phyloP scores from a whole-genome alignment of 2,113 vertebrate species.

The Alligator mississippiensis region DNA sequence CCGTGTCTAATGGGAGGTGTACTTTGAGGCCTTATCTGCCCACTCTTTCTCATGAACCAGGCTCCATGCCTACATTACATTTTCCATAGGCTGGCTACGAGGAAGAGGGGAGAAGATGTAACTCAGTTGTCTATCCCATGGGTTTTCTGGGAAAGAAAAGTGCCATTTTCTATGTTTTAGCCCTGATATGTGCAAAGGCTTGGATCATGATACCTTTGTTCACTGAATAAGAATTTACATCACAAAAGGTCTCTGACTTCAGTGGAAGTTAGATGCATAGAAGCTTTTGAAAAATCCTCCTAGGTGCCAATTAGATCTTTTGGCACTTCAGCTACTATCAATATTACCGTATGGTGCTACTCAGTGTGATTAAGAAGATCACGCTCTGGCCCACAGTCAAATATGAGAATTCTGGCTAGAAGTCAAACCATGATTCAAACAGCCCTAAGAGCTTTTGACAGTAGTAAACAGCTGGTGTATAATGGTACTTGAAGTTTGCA shows the following conservation, averaged over 20 bases:
- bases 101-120: not conserved
- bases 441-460: not conserved
- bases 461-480: constrained; percentile 38
- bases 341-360: not conserved
- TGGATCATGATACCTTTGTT: not conserved
- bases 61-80: not conserved
- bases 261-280: not conserved
- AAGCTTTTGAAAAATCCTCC: not conserved
- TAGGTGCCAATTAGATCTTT: not conserved
- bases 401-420: not conserved
- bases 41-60: not conserved
- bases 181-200: not conserved
- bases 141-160: not conserved
- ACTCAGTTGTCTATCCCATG: accelerated
- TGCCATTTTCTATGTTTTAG: not conserved
- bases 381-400: constrained; percentile 11
- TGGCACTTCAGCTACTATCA: not conserved
- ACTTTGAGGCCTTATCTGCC: not conserved
- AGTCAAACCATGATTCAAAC: not conserved
- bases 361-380: constrained; percentile 7
- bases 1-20: not conserved
- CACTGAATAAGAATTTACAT: not conserved
- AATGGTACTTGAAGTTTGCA: not conserved
- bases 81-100: not conserved
- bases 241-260: not conserved